Evolutionary conservation across 2,113 vertebrate species (phyloP).

Genomic region (Brachionichthys hirsutus): DNA sequence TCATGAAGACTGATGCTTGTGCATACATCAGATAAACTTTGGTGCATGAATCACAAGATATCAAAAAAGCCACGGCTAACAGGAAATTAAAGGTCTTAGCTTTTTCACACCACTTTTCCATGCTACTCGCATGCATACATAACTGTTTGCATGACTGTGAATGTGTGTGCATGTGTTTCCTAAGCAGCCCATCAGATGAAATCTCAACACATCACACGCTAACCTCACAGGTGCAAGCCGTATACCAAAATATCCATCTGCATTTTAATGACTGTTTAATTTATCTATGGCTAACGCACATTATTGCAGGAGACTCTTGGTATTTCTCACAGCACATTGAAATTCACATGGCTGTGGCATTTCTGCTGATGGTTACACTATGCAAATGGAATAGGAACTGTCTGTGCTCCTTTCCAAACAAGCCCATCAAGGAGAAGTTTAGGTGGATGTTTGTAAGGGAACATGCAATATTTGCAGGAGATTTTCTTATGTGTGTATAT

Average conservation of each 20-base stretch:
- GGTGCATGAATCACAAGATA: conserved; percentile 44
- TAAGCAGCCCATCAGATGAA: conserved; percentile 19
- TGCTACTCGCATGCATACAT: conserved; percentile 13
- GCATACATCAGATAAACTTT: conserved; percentile 43
- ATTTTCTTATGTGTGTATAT: conserved; percentile 15
- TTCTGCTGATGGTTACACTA: conserved; percentile 69
- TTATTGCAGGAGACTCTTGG: conserved; percentile 47
- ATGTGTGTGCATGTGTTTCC: conserved; percentile 9
- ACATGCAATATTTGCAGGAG: neutral
- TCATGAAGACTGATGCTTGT: conserved; percentile 35
- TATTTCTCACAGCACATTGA: conserved; percentile 40
- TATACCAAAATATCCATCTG: conserved; percentile 60
- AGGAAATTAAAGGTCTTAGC: conserved; percentile 45
- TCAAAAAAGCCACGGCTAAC: conserved; percentile 49
- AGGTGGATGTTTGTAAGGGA: conserved; percentile 18
- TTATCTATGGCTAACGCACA: conserved; percentile 46
- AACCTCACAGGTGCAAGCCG: conserved; percentile 42
- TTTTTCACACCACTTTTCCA: conserved; percentile 13
- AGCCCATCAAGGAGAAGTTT: conserved; percentile 44
- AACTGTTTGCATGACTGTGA: conserved; percentile 13
- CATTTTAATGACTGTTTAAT: conserved; percentile 68
- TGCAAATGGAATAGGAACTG: conserved; percentile 63
- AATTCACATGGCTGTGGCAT: conserved; percentile 42
- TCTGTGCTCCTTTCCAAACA: conserved; percentile 54
- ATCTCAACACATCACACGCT: conserved; percentile 44